Base-by-base conservation (phyloP, 2,797 vertebrate genomes). In the Gallinago nigripennis region DNA sequence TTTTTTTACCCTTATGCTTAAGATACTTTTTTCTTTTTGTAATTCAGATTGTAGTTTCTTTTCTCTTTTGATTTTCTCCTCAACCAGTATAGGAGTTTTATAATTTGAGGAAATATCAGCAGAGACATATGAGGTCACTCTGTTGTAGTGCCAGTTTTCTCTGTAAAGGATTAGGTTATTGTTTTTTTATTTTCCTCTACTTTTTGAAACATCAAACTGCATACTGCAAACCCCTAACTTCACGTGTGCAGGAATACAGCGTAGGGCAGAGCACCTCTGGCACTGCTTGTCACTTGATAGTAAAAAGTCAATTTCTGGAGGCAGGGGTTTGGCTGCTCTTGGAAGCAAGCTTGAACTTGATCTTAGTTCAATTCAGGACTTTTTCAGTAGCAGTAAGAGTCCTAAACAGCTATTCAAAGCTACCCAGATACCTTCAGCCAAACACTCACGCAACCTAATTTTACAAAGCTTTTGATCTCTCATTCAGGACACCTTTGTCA, bases 401-500 rank as follows among this genome's bases (percentile, higher is more conserved):
- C 57, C 73, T 90, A 46, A 92, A 46, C 19, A 92, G 23, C 51
- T 92, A 35, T 72, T 92, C 80, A 92, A 92, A 92, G 6, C 35
- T 81, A 75, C 10, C 16, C 35, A 37, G 19, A 46, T 61, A 54
- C 76, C 82, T 89, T 83, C 60, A 93, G 75, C 41, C 65, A 83
- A 92, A 50, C 35, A 33, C 27, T 75, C 4, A 0, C 23, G 50
- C 31, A 76, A 73, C 69, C 41, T 87, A 77, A 91, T 82, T 92
- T 88, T 89, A 64, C 37, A 80, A 76, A 86, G 76, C 53, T 92
- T 94, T 95, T 94, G 81, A 94, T 92, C 53, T 93, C 37, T 86
- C 33, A 48, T 86, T 39, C 35, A 37, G 33, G 30, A 31, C 39
- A 88, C 23, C 35, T 43, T 71, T 91, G 30, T 53, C 27, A 56